Evolutionary conservation across 1,140 invertebrate species (phyloP), one percentile per base, ranked within the genome.

Genomic region (Cydia pomonella): DNA sequence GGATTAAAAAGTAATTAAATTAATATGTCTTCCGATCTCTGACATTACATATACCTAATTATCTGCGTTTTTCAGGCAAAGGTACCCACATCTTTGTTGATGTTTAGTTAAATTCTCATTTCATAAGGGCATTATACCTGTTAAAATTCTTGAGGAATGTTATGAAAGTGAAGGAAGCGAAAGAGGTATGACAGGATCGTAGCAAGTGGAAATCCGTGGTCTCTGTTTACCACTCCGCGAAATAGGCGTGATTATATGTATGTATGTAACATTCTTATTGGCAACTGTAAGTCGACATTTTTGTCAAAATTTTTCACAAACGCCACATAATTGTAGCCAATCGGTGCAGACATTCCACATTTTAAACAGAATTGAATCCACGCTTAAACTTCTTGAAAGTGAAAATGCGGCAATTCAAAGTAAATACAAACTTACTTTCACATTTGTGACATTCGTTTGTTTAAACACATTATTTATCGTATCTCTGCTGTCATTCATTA

Each of bases 381-480:
- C n/a, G 53, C 18, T 59, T 59, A 4, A 21, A 53, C 3, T 53
- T 53, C 4, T 53, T 21, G 21, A 59, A 59, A 59, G 53, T 59
- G 53, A 59, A 59, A 59, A 59, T 23, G 53, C 9, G 18, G 21
- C 18, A 23, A 21, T 12, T n/a, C n/a, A 21, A 12, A 23, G 10
- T 59, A 59, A 59, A 59, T 23, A 59, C 53, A 59, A 59, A 18
- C 18, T 23, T 59, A 23, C 53, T 59, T 59, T 59, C 53, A 59
- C 53, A 23, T 59, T 59, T 59, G 9, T 59, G 18, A 59, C 53
- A 59, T 23, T 23, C 4, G 18, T 50, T 50, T 50, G 47, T n/a
- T 50, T 18, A 50, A 18, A 50, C n/a, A 50, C 16, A 3, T 50
- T 12, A 50, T 50, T 50, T 50, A 50, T 50, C 47, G n/a, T n/a